Conservation (phyloP, 1,140 invertebrate genomes). For the Magallana angulata region DNA sequence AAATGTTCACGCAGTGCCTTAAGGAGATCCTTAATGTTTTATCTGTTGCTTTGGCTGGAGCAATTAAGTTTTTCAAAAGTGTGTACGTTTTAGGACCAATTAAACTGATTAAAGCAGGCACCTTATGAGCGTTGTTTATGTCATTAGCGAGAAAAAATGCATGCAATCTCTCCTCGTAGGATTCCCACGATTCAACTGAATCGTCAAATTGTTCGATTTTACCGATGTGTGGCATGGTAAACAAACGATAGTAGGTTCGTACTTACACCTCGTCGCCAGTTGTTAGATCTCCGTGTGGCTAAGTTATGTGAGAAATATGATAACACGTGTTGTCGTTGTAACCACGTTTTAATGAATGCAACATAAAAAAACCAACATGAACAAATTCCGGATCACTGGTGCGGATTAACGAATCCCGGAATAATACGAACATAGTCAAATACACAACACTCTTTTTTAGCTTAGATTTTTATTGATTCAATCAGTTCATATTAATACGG, state of each 20-base stretch:
- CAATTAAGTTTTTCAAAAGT: constrained; percentile 36
- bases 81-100: constrained; percentile 27
- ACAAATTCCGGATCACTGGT: not conserved
- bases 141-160: constrained; percentile 5
- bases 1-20: constrained; percentile 24
- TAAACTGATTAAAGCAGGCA: too few relatives aligned
- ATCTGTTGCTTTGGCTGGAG: constrained; percentile 17
- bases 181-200: not conserved
- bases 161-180: not conserved
- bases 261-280: too few relatives aligned
- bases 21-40: constrained; percentile 27
- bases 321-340: not conserved
- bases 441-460: too few relatives aligned
- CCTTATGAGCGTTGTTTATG: not conserved
- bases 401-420: too few relatives aligned
- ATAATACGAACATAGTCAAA: too few relatives aligned
- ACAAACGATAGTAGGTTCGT: not conserved
- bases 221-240: not conserved
- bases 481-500: too few relatives aligned
- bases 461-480: too few relatives aligned
- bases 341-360: not conserved
- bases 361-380: not conserved
- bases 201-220: constrained; percentile 21
- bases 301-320: not conserved
- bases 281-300: not conserved